phyloP scores from a whole-genome alignment of 2,888 invertebrate genomes.

The Alitta virens region DNA sequence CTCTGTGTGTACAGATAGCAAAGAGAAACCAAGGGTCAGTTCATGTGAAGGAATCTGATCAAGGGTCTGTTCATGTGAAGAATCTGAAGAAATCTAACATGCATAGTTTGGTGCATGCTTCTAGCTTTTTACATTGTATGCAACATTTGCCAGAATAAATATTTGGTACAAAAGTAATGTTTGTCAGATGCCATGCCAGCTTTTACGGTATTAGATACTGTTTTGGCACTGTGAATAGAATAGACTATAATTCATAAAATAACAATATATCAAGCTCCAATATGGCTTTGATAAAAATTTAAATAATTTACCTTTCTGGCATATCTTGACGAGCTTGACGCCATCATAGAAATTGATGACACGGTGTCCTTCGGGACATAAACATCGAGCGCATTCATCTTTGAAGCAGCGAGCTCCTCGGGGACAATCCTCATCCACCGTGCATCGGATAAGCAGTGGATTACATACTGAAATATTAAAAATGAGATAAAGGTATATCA shows the following conservation, averaged over 20 bases:
- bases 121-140: too few relatives aligned
- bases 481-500: neutral
- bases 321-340: slow-evolving; percentile 8
- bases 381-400: slow-evolving; percentile 20
- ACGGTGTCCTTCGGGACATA: slow-evolving; percentile 15
- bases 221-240: too few relatives aligned
- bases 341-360: slow-evolving; percentile 14
- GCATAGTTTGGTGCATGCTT: too few relatives aligned
- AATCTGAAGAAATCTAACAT: neutral
- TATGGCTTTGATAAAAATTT: too few relatives aligned
- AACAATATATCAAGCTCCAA: too few relatives aligned
- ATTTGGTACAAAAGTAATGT: too few relatives aligned
- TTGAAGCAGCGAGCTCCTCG: slow-evolving; percentile 18
- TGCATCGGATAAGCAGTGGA: slow-evolving; percentile 12
- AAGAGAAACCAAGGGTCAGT: too few relatives aligned
- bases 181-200: too few relatives aligned
- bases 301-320: slow-evolving; percentile 17
- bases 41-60: neutral
- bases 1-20: too few relatives aligned
- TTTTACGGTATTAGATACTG: too few relatives aligned
- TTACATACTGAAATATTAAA: slow-evolving; percentile 5
- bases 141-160: too few relatives aligned
- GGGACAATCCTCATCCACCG: slow-evolving; percentile 17
- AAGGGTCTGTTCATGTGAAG: neutral
- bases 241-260: too few relatives aligned